Evolutionary conservation across 2,797 vertebrate species (phyloP).

Genomic region (Gadopsis marmoratus): DNA sequence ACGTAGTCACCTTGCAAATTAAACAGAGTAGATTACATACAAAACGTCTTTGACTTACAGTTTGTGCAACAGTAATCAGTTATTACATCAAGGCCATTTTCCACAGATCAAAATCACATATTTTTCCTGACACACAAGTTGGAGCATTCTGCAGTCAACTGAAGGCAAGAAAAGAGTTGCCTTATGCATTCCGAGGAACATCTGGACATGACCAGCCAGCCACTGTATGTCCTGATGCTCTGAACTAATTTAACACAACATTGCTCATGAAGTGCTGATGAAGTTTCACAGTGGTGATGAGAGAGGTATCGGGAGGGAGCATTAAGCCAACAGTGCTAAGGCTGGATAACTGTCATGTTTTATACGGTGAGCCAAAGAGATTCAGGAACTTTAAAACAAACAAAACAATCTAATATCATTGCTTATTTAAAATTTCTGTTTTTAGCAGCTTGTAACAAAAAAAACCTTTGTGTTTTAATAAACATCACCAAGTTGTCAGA

Average conservation of each 20-base stretch:
- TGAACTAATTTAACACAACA: constrained; percentile 24
- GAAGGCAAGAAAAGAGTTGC: neutral
- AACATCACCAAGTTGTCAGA: neutral
- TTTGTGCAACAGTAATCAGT: neutral
- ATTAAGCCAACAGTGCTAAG: neutral
- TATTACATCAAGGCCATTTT: neutral
- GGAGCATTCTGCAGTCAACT: neutral
- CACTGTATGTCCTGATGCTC: constrained; percentile 3
- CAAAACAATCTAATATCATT: neutral
- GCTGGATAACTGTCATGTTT: neutral
- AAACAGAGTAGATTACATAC: neutral
- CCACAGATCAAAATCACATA: neutral
- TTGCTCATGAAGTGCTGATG: constrained; percentile 19
- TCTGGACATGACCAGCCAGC: constrained; percentile 9
- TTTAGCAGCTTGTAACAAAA: neutral
- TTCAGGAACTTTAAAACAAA: neutral
- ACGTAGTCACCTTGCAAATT: neutral
- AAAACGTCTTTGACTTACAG: neutral
- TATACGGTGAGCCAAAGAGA: neutral
- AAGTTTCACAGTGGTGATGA: constrained; percentile 8
- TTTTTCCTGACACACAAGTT: neutral
- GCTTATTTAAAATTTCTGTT: neutral
- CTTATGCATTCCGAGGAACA: constrained; percentile 17
- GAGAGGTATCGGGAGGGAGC: neutral
- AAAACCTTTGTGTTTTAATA: neutral